Percentiles rank a stretch among this genome's conserved stretches.
These are phyloP conservation scores for Peromyscus melanophrys DNA, from an alignment of 2,797 vertebrate species.

Conservation along the genomic window DNA sequence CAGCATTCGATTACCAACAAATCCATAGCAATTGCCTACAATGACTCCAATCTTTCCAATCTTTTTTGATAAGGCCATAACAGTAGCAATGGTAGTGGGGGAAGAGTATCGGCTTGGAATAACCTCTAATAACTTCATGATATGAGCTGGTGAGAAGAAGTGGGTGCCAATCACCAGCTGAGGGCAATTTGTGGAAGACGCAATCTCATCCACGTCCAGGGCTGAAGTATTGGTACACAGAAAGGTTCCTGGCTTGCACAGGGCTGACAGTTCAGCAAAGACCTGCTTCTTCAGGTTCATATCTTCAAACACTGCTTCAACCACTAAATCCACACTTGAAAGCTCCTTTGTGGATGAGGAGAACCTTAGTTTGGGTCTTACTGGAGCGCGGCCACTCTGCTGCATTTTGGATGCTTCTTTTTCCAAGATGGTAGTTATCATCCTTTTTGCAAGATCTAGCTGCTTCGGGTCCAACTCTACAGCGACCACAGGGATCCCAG, in stretches of 20 bases:
- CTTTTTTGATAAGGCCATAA: conserved; percentile 92
- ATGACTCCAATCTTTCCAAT: conserved; percentile 94
- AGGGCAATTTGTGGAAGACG: conserved; percentile 90
- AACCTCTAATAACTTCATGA: conserved; percentile 96
- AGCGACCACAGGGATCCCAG: conserved; percentile 93
- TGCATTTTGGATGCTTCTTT: conserved; percentile 90
- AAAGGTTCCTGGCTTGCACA: conserved; percentile 92
- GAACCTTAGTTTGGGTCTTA: conserved; percentile 87
- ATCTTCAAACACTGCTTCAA: conserved; percentile 97
- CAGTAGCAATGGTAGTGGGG: conserved; percentile 92
- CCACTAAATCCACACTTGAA: conserved; percentile 92
- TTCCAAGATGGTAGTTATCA: conserved; percentile 90
- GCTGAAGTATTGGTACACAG: conserved; percentile 95
- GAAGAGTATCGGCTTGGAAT: conserved; percentile 92
- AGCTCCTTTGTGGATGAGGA: conserved; percentile 88
- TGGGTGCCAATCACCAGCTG: conserved; percentile 95
- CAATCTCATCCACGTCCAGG: conserved; percentile 94
- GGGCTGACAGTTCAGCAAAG: conserved; percentile 92
- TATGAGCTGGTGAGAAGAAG: conserved; percentile 96
- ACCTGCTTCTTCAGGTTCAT: conserved; percentile 93
- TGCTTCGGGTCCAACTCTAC: conserved; percentile 93
- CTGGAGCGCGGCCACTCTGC: conserved; percentile 66
- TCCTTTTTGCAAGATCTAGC: conserved; percentile 90
- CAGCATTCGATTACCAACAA: conserved; percentile 96
- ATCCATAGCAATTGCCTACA: conserved; percentile 95